Percentiles rank a stretch among this genome's conserved stretches.
These are phyloP conservation scores for Scaptomyza polygonia DNA, from an alignment of 2,888 invertebrate genomes.

Conservation along the genomic window DNA sequence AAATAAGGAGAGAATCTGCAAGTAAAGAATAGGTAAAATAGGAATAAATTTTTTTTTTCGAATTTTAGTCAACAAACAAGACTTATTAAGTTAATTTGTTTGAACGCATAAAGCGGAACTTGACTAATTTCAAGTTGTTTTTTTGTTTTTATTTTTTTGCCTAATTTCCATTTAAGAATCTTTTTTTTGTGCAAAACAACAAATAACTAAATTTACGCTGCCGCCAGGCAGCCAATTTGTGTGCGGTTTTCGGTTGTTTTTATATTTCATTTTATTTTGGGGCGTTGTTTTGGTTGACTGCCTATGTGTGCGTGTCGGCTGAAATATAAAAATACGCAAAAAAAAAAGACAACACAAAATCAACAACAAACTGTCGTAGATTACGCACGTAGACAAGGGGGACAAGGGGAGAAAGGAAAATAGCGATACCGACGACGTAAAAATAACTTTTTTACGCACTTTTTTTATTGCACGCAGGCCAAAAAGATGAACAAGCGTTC, in stretches of 20 bases:
- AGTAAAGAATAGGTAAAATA: constrained; percentile 35
- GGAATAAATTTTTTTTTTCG: constrained; percentile 18
- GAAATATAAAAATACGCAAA: constrained; percentile 62
- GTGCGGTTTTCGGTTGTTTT: constrained; percentile 22
- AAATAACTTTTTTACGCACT: constrained; percentile 58
- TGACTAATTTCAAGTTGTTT: constrained; percentile 1
- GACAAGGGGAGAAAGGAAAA: not conserved
- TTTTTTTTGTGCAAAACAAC: constrained; percentile 40
- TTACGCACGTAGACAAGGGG: constrained; percentile 42
- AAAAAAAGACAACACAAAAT: constrained; percentile 59
- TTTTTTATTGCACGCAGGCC: constrained; percentile 30
- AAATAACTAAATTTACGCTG: constrained; percentile 40
- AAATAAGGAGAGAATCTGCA: constrained; percentile 74
- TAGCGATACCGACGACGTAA: constrained; percentile 11
- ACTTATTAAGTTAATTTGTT: constrained; percentile 1
- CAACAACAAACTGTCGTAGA: constrained; percentile 45
- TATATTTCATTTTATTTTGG: constrained; percentile 23
- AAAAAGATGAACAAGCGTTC: constrained; percentile 21
- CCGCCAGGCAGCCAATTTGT: constrained; percentile 48
- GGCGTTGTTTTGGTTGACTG: constrained; percentile 26
- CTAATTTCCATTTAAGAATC: constrained; percentile 64
- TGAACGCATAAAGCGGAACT: constrained; percentile 5
- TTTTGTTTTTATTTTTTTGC: too few species aligned
- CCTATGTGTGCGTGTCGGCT: constrained; percentile 12
- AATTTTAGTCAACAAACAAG: not conserved